phyloP scores from a whole-genome alignment of 2,113 vertebrate genomes.

The Scolopax mira region DNA sequence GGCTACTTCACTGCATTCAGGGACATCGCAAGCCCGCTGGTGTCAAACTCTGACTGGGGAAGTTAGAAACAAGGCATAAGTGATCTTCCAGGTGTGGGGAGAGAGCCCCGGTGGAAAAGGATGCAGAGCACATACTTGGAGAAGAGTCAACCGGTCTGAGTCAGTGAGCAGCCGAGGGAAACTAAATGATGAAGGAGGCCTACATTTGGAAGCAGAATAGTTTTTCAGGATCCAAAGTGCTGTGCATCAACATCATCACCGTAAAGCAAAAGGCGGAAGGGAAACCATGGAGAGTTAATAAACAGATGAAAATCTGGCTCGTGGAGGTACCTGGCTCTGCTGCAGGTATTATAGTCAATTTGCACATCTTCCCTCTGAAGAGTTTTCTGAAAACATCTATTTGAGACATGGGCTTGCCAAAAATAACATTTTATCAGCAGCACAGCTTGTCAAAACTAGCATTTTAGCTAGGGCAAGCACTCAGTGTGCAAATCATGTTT shows the following conservation, averaged over 20 bases:
- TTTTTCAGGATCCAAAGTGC: conserved; percentile 48
- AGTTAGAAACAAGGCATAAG: background rate
- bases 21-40: background rate
- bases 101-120: background rate
- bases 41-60: background rate
- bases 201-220: background rate
- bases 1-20: background rate
- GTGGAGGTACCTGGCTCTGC: conserved; percentile 59
- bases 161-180: background rate
- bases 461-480: conserved; percentile 37
- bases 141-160: background rate
- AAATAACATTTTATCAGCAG: conserved; percentile 72
- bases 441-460: conserved; percentile 72
- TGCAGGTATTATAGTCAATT: conserved; percentile 69
- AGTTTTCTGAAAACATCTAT: conserved; percentile 51
- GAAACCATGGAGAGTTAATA: conserved; percentile 53
- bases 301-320: conserved; percentile 63
- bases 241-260: conserved; percentile 54
- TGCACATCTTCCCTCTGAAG: conserved; percentile 65
- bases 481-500: conserved; percentile 65
- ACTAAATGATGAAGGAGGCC: background rate
- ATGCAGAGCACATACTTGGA: background rate
- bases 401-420: conserved; percentile 42
- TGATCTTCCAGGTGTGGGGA: background rate
- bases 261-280: conserved; percentile 54